Percentiles rank a stretch among this genome's conserved stretches.
phyloP scores from a whole-genome alignment of 1,140 invertebrate species.

The Sminthurides bifidus region DNA sequence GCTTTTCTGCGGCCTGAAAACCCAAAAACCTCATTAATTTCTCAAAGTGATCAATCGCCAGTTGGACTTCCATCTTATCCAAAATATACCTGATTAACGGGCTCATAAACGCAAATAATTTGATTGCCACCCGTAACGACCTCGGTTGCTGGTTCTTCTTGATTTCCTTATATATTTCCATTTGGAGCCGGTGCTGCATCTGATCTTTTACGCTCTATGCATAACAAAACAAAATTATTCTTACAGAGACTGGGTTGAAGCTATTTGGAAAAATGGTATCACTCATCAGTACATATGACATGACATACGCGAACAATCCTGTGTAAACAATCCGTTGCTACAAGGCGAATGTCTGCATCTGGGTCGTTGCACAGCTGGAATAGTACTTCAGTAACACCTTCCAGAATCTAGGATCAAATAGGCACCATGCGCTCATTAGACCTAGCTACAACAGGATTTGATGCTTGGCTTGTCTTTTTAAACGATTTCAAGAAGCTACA shows the following conservation, averaged over 20 bases:
- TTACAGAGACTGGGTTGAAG: neutral
- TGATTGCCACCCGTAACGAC: conserved; percentile 56
- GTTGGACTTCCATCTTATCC: neutral
- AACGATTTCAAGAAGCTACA: no score
- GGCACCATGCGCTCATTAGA: neutral
- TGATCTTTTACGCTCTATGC: conserved; percentile 20
- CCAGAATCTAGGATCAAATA: conserved; percentile 43
- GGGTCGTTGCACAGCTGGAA: conserved; percentile 58
- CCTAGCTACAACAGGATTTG: neutral
- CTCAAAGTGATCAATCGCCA: neutral
- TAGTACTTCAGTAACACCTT: conserved; percentile 57
- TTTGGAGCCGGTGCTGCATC: conserved; percentile 46
- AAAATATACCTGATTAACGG: conserved; percentile 39
- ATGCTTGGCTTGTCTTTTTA: neutral
- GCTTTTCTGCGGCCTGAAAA: conserved; percentile 53
- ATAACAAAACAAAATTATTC: neutral
- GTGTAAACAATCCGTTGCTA: conserved; percentile 67
- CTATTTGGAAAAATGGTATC: neutral
- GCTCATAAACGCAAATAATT: conserved; percentile 58
- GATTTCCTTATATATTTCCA: conserved; percentile 69
- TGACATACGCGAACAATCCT: conserved; percentile 54
- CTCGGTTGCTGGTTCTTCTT: conserved; percentile 59
- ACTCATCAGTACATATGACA: neutral
- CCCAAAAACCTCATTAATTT: no score
- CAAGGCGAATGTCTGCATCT: conserved; percentile 63